A percentile compares a stretch with the other conserved stretches of the same genome.
Conservation (phyloP, 2,888 invertebrate species). For the Noctua comes region DNA sequence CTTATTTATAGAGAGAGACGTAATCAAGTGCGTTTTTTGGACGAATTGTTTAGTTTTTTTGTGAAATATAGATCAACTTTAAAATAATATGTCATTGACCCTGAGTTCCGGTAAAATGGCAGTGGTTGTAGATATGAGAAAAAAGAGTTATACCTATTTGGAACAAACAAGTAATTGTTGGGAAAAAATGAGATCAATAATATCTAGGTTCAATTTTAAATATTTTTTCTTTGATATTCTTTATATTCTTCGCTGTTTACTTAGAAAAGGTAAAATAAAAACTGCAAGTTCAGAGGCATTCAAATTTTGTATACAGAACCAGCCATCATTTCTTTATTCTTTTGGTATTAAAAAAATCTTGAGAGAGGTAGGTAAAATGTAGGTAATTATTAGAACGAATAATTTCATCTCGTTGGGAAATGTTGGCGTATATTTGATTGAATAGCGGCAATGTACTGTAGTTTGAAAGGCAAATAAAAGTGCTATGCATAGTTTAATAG, state of each 20-base stretch:
- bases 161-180: background rate
- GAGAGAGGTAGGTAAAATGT: background rate
- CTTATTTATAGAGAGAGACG: constrained; percentile 71
- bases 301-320: constrained; percentile 2
- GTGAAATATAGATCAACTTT: constrained; percentile 88
- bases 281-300: constrained; percentile 31
- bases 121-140: constrained; percentile 64
- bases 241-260: background rate
- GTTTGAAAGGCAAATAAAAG: background rate
- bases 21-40: constrained; percentile 74
- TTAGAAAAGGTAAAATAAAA: constrained; percentile 13
- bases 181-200: constrained; percentile 31
- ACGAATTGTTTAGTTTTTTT: constrained; percentile 84
- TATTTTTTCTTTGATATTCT: background rate
- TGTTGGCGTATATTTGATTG: background rate
- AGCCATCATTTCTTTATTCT: background rate
- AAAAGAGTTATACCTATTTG: constrained; percentile 56
- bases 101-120: constrained; percentile 73
- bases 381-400: background rate
- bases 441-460: background rate
- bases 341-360: background rate
- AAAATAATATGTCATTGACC: constrained; percentile 88
- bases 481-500: background rate
- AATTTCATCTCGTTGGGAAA: background rate
- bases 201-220: constrained; percentile 23